phyloP scores from a whole-genome alignment of 1,140 invertebrate genomes.

The Pantala flavescens region DNA sequence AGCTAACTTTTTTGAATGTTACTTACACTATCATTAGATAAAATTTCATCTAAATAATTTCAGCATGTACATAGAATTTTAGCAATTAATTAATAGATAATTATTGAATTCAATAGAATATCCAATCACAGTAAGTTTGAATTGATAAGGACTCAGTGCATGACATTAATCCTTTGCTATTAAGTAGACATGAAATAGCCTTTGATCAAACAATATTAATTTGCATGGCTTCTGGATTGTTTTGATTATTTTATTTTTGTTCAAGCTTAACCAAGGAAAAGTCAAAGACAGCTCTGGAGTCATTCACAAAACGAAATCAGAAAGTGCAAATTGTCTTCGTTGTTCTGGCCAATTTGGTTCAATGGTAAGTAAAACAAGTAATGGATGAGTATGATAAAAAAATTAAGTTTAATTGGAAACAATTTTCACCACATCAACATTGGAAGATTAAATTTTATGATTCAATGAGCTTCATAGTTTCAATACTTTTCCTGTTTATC shows the following conservation, averaged over 20 bases:
- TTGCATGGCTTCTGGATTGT: slow-evolving; percentile 5
- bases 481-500: too few relatives aligned
- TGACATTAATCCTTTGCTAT: neutral
- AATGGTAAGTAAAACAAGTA: slow-evolving; percentile 34
- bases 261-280: slow-evolving; percentile 37
- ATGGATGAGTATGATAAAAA: neutral
- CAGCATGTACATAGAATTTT: neutral
- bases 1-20: neutral
- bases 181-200: neutral
- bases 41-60: neutral
- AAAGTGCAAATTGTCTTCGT: slow-evolving; percentile 35
- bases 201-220: neutral
- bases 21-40: neutral
- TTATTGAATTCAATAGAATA: neutral
- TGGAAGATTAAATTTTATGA: too few relatives aligned
- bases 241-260: slow-evolving; percentile 22
- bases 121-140: neutral
- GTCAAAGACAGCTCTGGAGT: slow-evolving; percentile 36
- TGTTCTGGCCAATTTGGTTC: slow-evolving; percentile 36
- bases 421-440: too few relatives aligned
- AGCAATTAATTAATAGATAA: neutral
- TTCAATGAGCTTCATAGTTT: too few relatives aligned
- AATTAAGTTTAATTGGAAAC: too few relatives aligned
- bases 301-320: slow-evolving; percentile 37
- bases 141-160: neutral